These are phyloP conservation scores for Anguilla anguilla DNA, from an alignment of 2,797 vertebrate genomes.

Conservation along the genomic window DNA sequence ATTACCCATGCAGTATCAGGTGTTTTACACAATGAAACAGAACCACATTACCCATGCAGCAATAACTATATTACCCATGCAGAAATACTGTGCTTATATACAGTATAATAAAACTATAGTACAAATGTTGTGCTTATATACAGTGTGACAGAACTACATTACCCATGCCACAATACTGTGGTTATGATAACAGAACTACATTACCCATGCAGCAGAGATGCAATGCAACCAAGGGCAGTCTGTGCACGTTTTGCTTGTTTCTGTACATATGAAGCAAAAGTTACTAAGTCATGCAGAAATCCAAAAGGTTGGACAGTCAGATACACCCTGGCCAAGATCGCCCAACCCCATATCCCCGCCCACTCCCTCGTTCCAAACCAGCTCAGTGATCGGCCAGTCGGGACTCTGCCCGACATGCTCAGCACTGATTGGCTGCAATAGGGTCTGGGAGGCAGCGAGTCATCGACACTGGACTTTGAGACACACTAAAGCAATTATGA, in stretches of 20 bases:
- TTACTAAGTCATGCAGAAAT: background rate
- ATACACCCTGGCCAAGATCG: background rate
- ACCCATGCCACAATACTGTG: slow-evolving; percentile 3
- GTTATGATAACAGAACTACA: slow-evolving; percentile 3
- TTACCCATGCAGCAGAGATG: background rate
- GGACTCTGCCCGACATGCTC: background rate
- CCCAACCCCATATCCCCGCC: background rate
- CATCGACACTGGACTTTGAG: background rate
- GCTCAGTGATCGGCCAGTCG: background rate
- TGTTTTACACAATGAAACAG: background rate
- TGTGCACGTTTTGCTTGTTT: background rate
- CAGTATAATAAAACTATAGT: background rate
- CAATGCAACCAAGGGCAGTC: background rate
- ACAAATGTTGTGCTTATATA: slow-evolving; percentile 5
- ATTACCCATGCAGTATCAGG: slow-evolving; percentile 2
- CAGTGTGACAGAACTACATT: background rate
- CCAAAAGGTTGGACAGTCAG: background rate
- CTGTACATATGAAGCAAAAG: background rate
- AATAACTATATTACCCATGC: slow-evolving; percentile 1
- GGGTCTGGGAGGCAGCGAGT: background rate
- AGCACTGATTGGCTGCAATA: background rate
- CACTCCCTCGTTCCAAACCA: background rate
- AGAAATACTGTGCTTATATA: background rate
- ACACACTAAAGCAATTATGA: background rate
- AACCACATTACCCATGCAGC: slow-evolving; percentile 6